A percentile compares a stretch with the other conserved stretches of the same genome.
These are phyloP conservation scores for Micromesistius poutassou DNA, from an alignment of 2,797 vertebrate species.

Conservation along the genomic window DNA sequence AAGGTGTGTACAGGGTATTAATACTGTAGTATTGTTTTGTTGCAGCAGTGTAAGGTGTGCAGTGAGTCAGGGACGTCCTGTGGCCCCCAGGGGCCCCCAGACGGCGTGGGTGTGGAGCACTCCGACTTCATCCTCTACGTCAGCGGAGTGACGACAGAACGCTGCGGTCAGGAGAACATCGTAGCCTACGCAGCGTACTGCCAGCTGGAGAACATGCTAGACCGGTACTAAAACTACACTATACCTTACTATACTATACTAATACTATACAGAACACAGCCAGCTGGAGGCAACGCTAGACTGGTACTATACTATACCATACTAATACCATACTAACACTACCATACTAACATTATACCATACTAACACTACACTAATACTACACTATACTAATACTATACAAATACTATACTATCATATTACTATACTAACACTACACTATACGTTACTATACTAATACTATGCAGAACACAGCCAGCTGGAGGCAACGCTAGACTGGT, in stretches of 20 bases:
- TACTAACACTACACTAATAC: not conserved
- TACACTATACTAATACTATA: slow-evolving; percentile 39
- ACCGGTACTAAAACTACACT: slow-evolving; percentile 76
- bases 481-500: not conserved
- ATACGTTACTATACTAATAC: not conserved
- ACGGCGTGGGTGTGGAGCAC: slow-evolving; percentile 82
- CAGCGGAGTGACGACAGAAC: slow-evolving; percentile 88
- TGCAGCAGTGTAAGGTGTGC: slow-evolving; percentile 89
- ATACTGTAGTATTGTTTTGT: not conserved
- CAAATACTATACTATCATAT: too few relatives aligned
- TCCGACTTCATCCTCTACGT: slow-evolving; percentile 93
- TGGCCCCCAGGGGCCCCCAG: slow-evolving; percentile 73
- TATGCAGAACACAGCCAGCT: not conserved
- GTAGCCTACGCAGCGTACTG: slow-evolving; percentile 97
- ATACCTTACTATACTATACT: not conserved
- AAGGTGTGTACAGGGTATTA: not conserved
- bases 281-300: too few relatives aligned
- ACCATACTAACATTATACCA: not conserved
- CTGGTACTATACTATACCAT: not conserved
- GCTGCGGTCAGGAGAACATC: slow-evolving; percentile 93
- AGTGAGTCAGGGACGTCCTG: slow-evolving; percentile 80
- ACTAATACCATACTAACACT: not conserved
- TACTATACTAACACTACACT: slow-evolving; percentile 54
- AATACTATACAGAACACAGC: not conserved
- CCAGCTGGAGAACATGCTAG: slow-evolving; percentile 92